Evolutionary conservation across 2,113 vertebrate genomes (phyloP).

Genomic region (Tachuris rubrigastra): DNA sequence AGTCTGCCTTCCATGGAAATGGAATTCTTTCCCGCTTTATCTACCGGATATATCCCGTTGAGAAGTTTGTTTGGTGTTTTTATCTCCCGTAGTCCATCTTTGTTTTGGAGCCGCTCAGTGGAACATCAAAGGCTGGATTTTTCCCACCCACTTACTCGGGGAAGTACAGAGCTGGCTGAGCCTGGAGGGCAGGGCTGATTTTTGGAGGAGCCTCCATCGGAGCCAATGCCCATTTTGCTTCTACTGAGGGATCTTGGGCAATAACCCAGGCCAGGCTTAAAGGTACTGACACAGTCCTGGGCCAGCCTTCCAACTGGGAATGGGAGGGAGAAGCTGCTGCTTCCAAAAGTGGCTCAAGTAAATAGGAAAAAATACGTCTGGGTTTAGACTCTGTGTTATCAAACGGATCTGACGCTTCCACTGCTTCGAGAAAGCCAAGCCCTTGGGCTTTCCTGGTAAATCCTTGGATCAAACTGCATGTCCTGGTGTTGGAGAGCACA

Average conservation of each 20-base stretch:
- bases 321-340: neutral
- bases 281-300: neutral
- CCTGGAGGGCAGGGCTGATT: neutral
- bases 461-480: accelerated
- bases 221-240: neutral
- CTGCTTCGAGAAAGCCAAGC: neutral
- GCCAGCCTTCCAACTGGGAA: neutral
- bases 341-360: neutral
- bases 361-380: neutral
- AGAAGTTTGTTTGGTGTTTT: slow-evolving; percentile 13
- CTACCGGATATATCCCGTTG: slow-evolving; percentile 8
- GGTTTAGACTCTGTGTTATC: accelerated
- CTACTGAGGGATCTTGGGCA: neutral
- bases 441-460: neutral
- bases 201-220: neutral
- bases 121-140: slow-evolving; percentile 33
- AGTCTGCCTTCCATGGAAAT: neutral
- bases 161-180: neutral
- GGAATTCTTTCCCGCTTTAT: neutral
- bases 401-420: neutral
- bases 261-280: neutral
- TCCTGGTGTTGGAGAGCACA: neutral
- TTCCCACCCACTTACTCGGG: neutral
- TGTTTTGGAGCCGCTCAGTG: neutral
- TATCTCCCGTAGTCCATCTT: slow-evolving; percentile 10